phyloP scores from a whole-genome alignment of 92 coral and sea anemone genomes.

The Pocillopora meandrina region DNA sequence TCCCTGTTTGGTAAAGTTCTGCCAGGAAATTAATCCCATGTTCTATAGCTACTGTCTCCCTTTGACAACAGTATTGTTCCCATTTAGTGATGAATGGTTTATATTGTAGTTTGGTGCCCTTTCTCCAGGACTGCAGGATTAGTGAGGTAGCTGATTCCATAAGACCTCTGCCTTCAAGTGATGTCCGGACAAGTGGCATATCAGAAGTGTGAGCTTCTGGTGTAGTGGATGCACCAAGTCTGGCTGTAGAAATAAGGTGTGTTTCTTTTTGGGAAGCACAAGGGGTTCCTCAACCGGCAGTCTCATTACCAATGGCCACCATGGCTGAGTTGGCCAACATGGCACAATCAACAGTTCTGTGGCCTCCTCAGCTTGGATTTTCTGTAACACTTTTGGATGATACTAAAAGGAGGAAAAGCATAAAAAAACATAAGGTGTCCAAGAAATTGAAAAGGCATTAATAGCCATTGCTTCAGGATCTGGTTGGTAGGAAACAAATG shows the following conservation, averaged over 20 bases:
- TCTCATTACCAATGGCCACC: constrained; percentile 61
- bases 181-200: constrained; percentile 58
- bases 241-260: too few species aligned
- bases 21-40: constrained; percentile 39
- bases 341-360: constrained; percentile 61
- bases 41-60: constrained; percentile 32
- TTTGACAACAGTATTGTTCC: constrained; percentile 24
- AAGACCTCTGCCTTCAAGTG: constrained; percentile 40
- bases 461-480: constrained; percentile 51
- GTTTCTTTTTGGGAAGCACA: constrained; percentile 36
- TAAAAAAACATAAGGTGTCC: constrained; percentile 33
- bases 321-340: constrained; percentile 58
- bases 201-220: too few species aligned
- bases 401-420: constrained; percentile 28
- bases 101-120: constrained; percentile 18
- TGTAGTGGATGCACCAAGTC: too few species aligned
- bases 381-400: constrained; percentile 19
- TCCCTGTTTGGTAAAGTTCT: constrained; percentile 36
- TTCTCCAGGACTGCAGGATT: constrained; percentile 22
- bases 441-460: constrained; percentile 26
- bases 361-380: constrained; percentile 42
- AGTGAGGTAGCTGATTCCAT: constrained; percentile 17
- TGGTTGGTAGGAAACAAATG: constrained; percentile 57
- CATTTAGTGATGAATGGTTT: constrained; percentile 23
- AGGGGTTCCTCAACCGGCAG: constrained; percentile 54